Conservation (phyloP, 1,140 invertebrate species). For the Drosophila mayri region DNA sequence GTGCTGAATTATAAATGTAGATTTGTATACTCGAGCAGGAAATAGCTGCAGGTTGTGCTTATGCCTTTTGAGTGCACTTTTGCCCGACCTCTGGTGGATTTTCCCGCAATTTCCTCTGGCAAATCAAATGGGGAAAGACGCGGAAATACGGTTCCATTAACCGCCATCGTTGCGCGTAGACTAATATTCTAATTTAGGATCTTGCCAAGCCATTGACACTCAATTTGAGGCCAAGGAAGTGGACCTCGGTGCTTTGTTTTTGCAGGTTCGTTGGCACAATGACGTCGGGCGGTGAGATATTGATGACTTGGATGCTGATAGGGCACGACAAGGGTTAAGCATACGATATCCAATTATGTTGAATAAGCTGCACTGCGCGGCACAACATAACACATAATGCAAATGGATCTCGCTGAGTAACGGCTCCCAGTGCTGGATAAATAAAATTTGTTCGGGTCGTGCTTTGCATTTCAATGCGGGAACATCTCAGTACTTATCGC, state of each 20-base stretch:
- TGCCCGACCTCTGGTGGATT: neutral
- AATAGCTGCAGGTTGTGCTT: slow-evolving; percentile 54
- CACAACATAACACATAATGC: slow-evolving; percentile 35
- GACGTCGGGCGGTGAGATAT: neutral
- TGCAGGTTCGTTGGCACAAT: slow-evolving; percentile 18
- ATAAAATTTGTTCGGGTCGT: slow-evolving; percentile 58
- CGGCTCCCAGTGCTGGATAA: slow-evolving; percentile 46
- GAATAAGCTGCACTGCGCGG: slow-evolving; percentile 39
- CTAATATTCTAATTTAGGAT: neutral
- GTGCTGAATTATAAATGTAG: slow-evolving; percentile 54
- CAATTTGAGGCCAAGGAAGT: slow-evolving; percentile 15
- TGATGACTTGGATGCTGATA: slow-evolving; percentile 37
- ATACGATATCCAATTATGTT: slow-evolving; percentile 14
- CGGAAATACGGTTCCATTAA: slow-evolving; percentile 11
- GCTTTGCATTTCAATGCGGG: slow-evolving; percentile 58
- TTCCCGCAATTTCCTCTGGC: neutral
- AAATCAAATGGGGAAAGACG: slow-evolving; percentile 1
- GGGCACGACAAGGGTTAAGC: slow-evolving; percentile 22
- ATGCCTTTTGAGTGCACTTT: slow-evolving; percentile 40
- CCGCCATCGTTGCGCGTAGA: neutral
- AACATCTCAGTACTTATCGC: slow-evolving; percentile 20
- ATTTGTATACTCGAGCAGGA: slow-evolving; percentile 56
- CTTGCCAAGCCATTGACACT: slow-evolving; percentile 22
- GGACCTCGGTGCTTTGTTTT: neutral
- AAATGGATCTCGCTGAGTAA: slow-evolving; percentile 51